These are phyloP conservation scores for Chymomyza procnemis DNA, from an alignment of 2,888 invertebrate species.

Conservation along the genomic window DNA sequence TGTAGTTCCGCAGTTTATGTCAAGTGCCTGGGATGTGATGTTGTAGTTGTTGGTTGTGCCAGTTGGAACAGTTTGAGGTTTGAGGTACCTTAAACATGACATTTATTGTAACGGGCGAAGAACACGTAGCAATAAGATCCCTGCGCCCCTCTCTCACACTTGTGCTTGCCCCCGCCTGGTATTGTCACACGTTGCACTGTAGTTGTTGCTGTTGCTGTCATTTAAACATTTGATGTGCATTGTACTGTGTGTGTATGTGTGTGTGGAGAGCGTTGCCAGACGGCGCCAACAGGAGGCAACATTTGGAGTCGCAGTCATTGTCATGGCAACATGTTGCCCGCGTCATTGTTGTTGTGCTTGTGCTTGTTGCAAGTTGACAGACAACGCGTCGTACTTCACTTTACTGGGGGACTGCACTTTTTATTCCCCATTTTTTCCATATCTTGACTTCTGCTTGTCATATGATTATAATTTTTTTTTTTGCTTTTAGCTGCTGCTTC, in stretches of 20 bases:
- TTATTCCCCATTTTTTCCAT: not conserved
- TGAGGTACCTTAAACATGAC: constrained; percentile 71
- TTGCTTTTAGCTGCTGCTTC: not conserved
- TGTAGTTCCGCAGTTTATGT: not conserved
- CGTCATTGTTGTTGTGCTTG: constrained; percentile 24
- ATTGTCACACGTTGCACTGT: constrained; percentile 44
- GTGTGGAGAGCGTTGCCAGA: constrained; percentile 26
- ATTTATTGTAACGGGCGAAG: constrained; percentile 74
- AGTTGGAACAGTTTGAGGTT: constrained; percentile 38
- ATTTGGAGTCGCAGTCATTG: constrained; percentile 58
- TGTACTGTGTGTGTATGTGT: constrained; percentile 42
- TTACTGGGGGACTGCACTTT: not conserved
- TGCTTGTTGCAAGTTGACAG: constrained; percentile 21
- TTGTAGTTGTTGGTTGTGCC: constrained; percentile 27
- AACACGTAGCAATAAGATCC: constrained; percentile 6
- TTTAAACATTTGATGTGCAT: constrained; percentile 69
- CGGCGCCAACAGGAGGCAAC: constrained; percentile 41
- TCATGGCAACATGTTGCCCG: constrained; percentile 69
- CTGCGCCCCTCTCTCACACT: constrained; percentile 2
- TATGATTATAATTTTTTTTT: not conserved
- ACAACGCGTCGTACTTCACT: constrained; percentile 30
- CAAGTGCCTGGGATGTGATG: constrained; percentile 54
- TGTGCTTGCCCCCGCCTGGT: not conserved
- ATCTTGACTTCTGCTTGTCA: not conserved
- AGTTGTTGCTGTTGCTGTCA: constrained; percentile 58